Evolutionary conservation across 2,888 invertebrate species (phyloP).

Genomic region (Lithosia quadra): DNA sequence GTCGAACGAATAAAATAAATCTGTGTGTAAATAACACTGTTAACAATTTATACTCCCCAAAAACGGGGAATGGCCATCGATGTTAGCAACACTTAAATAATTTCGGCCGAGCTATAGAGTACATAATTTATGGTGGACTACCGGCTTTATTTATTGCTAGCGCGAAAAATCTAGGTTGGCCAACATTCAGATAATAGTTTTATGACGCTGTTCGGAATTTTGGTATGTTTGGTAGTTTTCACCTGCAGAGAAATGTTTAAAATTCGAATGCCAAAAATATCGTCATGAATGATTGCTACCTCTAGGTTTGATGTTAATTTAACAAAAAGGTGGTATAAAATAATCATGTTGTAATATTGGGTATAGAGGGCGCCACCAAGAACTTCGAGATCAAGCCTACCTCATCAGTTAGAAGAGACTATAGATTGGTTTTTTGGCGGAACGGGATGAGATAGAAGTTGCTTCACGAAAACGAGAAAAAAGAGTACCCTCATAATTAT

Average conservation of each 20-base stretch:
- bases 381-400: too few species aligned
- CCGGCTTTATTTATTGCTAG: constrained; percentile 44
- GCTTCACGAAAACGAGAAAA: too few species aligned
- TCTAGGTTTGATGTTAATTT: too few species aligned
- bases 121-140: constrained; percentile 56
- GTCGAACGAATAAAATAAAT: constrained; percentile 71
- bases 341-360: too few species aligned
- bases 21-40: constrained; percentile 74
- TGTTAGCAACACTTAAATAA: constrained; percentile 74
- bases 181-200: constrained; percentile 28
- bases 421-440: too few species aligned
- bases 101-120: constrained; percentile 59
- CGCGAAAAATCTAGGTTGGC: constrained; percentile 37
- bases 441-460: too few species aligned
- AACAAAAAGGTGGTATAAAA: too few species aligned
- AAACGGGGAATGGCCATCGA: constrained; percentile 66
- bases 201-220: constrained; percentile 23
- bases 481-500: not conserved
- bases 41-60: constrained; percentile 73
- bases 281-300: too few species aligned
- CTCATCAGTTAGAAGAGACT: too few species aligned
- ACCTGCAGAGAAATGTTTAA: not conserved
- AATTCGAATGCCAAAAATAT: too few species aligned
- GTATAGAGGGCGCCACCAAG: too few species aligned
- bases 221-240: not conserved